Evolutionary conservation across 1,140 invertebrate species (phyloP).

Genomic region (Cardiocondyla obscurior): DNA sequence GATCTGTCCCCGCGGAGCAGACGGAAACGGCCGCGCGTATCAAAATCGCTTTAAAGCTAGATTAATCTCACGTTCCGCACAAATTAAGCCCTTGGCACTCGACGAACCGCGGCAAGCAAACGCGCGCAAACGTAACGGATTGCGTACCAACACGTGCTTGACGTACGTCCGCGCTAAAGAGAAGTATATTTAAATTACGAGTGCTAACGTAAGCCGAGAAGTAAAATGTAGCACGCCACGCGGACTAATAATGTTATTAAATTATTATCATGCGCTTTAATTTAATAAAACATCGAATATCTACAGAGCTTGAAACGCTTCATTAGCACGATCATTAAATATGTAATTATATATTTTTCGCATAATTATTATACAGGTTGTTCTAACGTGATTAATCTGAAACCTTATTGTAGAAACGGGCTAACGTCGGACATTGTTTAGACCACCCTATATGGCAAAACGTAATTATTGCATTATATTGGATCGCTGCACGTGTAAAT

Average conservation of each 20-base stretch:
- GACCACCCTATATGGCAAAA: background rate
- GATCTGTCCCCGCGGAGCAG: background rate
- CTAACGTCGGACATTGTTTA: too few relatives aligned
- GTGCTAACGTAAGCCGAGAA: background rate
- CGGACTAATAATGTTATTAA: background rate
- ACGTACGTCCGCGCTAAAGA: background rate
- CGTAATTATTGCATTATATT: background rate
- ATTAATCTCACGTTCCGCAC: conserved; percentile 32
- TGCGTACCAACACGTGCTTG: conserved; percentile 40
- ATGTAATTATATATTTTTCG: too few relatives aligned
- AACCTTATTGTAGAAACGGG: too few relatives aligned
- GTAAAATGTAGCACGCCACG: background rate
- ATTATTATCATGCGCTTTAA: background rate
- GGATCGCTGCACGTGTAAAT: background rate
- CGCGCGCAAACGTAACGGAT: conserved; percentile 15
- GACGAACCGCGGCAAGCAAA: conserved; percentile 2
- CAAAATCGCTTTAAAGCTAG: conserved; percentile 22
- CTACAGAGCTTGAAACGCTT: background rate
- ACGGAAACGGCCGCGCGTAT: conserved; percentile 2
- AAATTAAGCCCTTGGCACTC: conserved; percentile 41
- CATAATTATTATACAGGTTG: too few relatives aligned
- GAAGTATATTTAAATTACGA: background rate
- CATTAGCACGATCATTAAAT: background rate
- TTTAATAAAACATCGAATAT: background rate
- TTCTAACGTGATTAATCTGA: too few relatives aligned